Percentiles rank a stretch among this genome's conserved stretches.
phyloP scores from a whole-genome alignment of 2,113 vertebrate species.

The Chloroceryle aenea region DNA sequence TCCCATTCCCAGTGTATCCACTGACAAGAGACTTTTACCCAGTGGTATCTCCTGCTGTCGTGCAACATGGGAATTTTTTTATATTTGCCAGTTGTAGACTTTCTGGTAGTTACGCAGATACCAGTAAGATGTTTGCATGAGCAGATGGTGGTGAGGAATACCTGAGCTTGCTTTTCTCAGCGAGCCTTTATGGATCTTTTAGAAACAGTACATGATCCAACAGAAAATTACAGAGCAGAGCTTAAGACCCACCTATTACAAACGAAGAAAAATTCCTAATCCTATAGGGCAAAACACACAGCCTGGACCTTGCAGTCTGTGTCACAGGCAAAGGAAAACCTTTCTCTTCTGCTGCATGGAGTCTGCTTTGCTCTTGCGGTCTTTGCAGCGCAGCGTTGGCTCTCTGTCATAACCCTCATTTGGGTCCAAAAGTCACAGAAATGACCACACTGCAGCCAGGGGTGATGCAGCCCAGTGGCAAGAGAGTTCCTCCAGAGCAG shows the following conservation, averaged over 20 bases:
- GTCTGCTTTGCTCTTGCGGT: background rate
- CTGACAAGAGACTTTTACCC: background rate
- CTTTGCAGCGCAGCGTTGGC: background rate
- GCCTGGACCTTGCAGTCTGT: background rate
- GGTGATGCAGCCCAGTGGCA: background rate
- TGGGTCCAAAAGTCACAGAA: background rate
- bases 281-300: background rate
- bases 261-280: background rate
- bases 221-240: constrained; percentile 12
- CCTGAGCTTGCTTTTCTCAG: background rate
- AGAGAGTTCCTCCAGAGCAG: background rate
- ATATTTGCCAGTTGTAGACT: background rate
- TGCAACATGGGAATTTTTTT: background rate
- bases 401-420: background rate
- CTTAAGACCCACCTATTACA: background rate
- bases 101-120: background rate
- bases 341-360: background rate
- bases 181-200: background rate
- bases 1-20: background rate
- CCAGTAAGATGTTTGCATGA: background rate
- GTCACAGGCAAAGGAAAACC: background rate
- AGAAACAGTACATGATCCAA: background rate
- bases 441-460: background rate
- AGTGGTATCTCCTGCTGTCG: background rate
- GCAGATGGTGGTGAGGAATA: background rate